Conservation (phyloP, 2,797 vertebrate genomes). For the Rallus crepitans region DNA sequence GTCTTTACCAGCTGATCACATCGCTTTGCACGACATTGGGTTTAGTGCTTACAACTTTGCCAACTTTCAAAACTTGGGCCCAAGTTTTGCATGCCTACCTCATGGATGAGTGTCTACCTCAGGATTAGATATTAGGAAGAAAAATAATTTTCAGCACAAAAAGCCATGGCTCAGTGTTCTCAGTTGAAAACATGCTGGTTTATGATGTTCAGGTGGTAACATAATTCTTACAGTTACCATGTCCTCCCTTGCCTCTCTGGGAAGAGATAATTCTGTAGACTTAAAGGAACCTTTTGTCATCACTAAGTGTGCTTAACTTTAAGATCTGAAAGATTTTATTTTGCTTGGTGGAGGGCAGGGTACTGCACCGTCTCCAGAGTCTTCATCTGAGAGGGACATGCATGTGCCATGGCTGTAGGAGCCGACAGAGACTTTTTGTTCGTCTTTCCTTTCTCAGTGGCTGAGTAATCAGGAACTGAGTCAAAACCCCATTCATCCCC, state of each 20-base stretch:
- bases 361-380: not conserved
- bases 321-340: not conserved
- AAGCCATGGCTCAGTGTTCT: not conserved
- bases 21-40: rapidly evolving
- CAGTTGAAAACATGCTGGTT: not conserved
- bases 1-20: not conserved
- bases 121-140: not conserved
- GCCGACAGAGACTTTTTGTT: not conserved
- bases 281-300: not conserved
- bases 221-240: not conserved
- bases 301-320: not conserved
- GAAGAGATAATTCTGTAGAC: not conserved
- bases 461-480: not conserved
- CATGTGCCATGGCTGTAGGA: not conserved
- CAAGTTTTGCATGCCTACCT: not conserved
- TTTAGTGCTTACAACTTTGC: not conserved
- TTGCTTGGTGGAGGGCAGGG: not conserved
- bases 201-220: not conserved
- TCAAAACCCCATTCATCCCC: not conserved
- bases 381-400: rapidly evolving
- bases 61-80: not conserved
- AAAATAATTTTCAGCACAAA: not conserved
- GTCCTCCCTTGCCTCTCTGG: not conserved
- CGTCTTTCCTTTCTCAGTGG: not conserved
- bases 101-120: not conserved